Evolutionary conservation across 2,113 vertebrate species (phyloP).

Genomic region (Megaceryle torquata): DNA sequence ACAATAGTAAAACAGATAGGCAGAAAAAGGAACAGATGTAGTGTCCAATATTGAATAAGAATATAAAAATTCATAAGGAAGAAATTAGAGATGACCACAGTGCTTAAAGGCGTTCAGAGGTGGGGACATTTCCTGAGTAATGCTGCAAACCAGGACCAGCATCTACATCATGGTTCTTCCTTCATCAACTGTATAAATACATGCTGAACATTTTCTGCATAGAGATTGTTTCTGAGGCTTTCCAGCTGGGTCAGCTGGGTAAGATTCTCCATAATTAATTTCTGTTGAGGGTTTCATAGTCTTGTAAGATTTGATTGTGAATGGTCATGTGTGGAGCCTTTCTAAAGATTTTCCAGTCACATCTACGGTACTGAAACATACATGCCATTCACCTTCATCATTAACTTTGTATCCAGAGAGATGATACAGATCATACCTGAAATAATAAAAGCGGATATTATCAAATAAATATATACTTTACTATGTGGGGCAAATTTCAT

Average conservation of each 20-base stretch:
- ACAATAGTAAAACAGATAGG: not conserved
- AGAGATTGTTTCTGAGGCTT: not conserved
- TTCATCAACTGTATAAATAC: not conserved
- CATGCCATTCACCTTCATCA: not conserved
- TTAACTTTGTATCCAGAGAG: not conserved
- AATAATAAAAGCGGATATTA: not conserved
- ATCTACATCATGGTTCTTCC: not conserved
- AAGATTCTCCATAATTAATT: not conserved
- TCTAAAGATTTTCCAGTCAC: not conserved
- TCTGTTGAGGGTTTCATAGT: not conserved
- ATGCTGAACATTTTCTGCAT: not conserved
- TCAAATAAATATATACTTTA: not conserved
- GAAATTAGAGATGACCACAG: not conserved
- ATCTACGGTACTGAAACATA: not conserved
- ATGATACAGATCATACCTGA: not conserved
- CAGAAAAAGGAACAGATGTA: not conserved
- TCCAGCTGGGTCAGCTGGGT: not conserved
- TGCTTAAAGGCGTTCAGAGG: not conserved
- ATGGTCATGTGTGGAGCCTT: not conserved
- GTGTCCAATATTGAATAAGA: not conserved
- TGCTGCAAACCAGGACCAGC: not conserved
- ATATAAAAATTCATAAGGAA: not conserved
- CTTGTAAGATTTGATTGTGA: not conserved
- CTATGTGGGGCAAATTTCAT: not conserved
- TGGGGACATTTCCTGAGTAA: not conserved